Base-by-base conservation (phyloP, 2,797 vertebrate species). In the Ctenochaetus hawaiiensis region DNA sequence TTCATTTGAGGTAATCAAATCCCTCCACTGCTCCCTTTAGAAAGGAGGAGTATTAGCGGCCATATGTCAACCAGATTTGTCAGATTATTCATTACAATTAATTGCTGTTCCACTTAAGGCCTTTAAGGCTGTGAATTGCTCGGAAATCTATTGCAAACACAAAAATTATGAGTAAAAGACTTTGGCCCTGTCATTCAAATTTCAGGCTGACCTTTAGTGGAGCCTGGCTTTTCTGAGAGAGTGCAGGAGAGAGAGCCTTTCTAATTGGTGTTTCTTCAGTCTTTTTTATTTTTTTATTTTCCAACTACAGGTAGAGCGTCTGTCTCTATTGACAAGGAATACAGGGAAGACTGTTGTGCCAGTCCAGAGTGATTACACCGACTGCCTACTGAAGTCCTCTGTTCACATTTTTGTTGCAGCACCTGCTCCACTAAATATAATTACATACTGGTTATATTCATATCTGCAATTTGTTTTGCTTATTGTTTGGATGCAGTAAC, bases 61-160 rank as follows among this genome's bases (percentile, higher is more conserved):
- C 98, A 99, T 99, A 99, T 99, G 98, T 99, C 98, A 99, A 97
- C 97, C 97, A 99, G 98, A 99, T 99, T 99, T 99, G 98, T 99
- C 98, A 99, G 98, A 99, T 99, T 99, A 99, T 99, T 99, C 98
- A 99, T 99, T 99, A 99, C 98, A 99, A 99, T 99, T 99, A 99
- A 99, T 99, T 99, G 98, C 97, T 98, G 97, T 98, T 99, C 98
- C 98, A 99, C 97, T 99, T 99, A 99, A 99, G 98, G 98, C 98
- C 98, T 98, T 98, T 99, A 99, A 99, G 97, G 97, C 98, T 97
- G 97, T 96, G 98, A 99, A 99, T 99, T 98, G 97, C 98, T 97
- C 97, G 88, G 96, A 99, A 99, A 99, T 98, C 98, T 99, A 99
- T 97, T 97, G 98, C 98, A 99, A 99, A 99, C 98, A 99, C 97